Conservation (phyloP, 2,113 vertebrate species). For the Sprattus sprattus region DNA sequence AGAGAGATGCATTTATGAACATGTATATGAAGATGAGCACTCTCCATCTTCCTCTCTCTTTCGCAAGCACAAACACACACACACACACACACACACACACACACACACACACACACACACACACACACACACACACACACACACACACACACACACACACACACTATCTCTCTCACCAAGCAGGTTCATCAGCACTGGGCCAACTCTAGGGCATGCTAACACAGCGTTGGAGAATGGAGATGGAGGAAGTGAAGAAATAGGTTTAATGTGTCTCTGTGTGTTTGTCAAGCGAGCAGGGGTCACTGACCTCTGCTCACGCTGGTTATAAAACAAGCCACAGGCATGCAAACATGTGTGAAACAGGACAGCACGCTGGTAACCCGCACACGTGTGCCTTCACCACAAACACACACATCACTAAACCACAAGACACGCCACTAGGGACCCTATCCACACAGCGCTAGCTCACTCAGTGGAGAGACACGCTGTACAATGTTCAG, state of each 20-base stretch:
- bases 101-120: background rate
- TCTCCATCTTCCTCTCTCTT: no score
- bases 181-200: background rate
- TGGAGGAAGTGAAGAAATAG: background rate
- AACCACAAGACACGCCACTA: background rate
- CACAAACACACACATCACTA: background rate
- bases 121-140: conserved; percentile 28
- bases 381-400: background rate
- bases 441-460: background rate
- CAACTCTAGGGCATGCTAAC: background rate
- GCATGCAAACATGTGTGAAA: conserved; percentile 17
- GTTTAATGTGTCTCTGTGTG: background rate
- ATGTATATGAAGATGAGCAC: no score
- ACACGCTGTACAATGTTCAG: background rate
- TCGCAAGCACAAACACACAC: background rate
- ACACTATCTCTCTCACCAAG: background rate
- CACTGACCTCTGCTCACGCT: background rate
- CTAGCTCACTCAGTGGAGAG: background rate
- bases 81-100: conserved; percentile 12
- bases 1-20: no score
- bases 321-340: conserved; percentile 16
- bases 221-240: background rate
- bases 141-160: conserved; percentile 29
- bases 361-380: background rate
- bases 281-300: background rate